Evolutionary conservation across 2,113 vertebrate species (phyloP), one percentile per base, ranked within the genome.

Genomic region (Phrynosoma blainvillii): DNA sequence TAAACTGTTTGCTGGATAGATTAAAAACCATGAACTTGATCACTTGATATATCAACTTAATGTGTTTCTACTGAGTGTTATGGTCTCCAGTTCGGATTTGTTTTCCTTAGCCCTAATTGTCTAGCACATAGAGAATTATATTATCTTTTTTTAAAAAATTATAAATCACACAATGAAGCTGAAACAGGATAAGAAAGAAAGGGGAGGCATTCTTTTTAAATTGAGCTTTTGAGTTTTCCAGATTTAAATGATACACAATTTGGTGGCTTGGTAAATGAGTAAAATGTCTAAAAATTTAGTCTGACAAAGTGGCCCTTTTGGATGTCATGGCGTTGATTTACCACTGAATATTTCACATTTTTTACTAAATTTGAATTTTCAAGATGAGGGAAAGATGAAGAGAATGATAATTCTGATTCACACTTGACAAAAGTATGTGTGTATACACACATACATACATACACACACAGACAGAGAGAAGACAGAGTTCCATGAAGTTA

Each of bases 121-220:
- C 18, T 84, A 76, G 52, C 27, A 88, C 68, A n/a, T 89, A 85
- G 90, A 91, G 89, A 68, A 7, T 75, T 86, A 75, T 75, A 66
- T 30, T 54, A 32, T 7, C 70, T 74, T 75, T 66, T 66, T 42
- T 84, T 42, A 32, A 68, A n/a, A 42, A 88, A 36, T 27, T 84
- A 4, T 90, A 85, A 25, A 76, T 90, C 36, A 89, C 80, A 77
- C 86, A 91, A 85, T 75, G 52, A 11, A 1, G 11, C 20, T 10
- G 2, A 11, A 47, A 1, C 7, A 65, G 74, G 56, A 89, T 76
- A 78, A 56, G 8, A 21, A 23, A 23, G 7, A 1, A 14, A 47
- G 5, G 82, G 42, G 3, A 1, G 0, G 0, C 21, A 0, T 18
- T 52, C 56, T 27, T 47, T 2, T 14, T 40, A 40, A 40, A 79